Evolutionary conservation across 64 coral and sea anemone genomes (phyloP).

Genomic region (Acropora tenuis): DNA sequence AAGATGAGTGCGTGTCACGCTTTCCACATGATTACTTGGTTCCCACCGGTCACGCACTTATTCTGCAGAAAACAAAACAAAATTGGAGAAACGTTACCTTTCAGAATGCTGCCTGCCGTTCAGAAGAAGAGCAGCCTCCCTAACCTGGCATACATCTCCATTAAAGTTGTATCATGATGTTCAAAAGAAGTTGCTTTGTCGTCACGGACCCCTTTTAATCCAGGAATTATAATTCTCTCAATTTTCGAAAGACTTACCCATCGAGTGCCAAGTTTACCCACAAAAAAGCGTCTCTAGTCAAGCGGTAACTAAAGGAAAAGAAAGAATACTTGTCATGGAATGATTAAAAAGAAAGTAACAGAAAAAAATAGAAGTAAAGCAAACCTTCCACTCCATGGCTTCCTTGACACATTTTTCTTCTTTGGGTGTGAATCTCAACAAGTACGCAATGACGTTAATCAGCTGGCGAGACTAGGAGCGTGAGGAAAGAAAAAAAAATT

Average conservation of each 20-base stretch:
- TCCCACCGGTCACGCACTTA: no score
- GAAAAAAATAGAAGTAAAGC: background rate
- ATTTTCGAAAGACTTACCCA: background rate
- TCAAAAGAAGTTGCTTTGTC: no score
- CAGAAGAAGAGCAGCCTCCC: no score
- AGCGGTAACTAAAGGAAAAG: conserved; percentile 31
- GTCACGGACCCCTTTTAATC: no score
- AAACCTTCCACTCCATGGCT: conserved; percentile 89
- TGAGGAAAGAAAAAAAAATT: background rate
- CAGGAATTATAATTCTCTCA: no score
- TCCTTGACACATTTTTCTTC: conserved; percentile 76
- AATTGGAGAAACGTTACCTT: no score
- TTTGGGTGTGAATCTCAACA: conserved; percentile 75
- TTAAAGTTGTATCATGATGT: no score
- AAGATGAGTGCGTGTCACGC: background rate
- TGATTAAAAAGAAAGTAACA: background rate
- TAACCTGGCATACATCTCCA: no score
- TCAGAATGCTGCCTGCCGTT: no score
- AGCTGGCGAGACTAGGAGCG: conserved; percentile 81
- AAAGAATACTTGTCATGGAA: background rate
- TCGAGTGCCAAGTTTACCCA: background rate
- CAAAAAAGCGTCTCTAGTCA: conserved; percentile 1
- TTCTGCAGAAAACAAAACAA: no score
- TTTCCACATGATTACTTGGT: background rate
- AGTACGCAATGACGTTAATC: conserved; percentile 76